Evolutionary conservation across 2,797 vertebrate species (phyloP).

Genomic region (Sebastes diploproa): DNA sequence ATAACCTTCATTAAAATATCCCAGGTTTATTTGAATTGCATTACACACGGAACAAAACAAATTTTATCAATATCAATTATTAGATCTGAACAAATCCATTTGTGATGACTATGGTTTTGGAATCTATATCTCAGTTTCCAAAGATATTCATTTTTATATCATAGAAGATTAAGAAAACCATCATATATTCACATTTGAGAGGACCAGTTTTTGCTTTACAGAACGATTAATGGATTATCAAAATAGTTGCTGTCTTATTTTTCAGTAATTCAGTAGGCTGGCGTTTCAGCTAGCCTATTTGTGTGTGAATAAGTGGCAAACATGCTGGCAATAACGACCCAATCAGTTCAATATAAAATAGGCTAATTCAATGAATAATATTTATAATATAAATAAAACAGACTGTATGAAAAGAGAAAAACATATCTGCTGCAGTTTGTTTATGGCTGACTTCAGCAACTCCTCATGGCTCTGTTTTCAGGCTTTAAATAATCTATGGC

Average conservation of each 20-base stretch:
- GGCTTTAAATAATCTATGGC: too few species aligned
- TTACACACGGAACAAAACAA: neutral
- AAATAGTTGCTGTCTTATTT: neutral
- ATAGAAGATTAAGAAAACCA: neutral
- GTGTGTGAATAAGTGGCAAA: neutral
- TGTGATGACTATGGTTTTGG: neutral
- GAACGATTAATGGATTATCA: neutral
- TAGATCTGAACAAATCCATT: neutral
- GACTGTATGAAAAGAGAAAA: neutral
- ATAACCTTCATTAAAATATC: neutral
- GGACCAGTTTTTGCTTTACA: neutral
- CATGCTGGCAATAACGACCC: neutral
- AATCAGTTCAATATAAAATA: neutral
- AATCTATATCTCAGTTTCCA: neutral
- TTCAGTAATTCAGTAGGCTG: neutral
- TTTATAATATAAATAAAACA: neutral
- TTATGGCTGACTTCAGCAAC: too few species aligned
- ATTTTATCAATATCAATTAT: neutral
- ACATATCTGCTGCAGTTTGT: neutral
- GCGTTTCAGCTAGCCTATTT: neutral
- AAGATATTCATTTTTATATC: neutral
- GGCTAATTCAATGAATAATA: neutral
- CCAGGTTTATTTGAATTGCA: neutral
- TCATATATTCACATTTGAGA: neutral
- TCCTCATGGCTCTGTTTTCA: too few species aligned